Evolutionary conservation across 2,797 vertebrate genomes (phyloP).

Genomic region (Pangasius larnaudii): DNA sequence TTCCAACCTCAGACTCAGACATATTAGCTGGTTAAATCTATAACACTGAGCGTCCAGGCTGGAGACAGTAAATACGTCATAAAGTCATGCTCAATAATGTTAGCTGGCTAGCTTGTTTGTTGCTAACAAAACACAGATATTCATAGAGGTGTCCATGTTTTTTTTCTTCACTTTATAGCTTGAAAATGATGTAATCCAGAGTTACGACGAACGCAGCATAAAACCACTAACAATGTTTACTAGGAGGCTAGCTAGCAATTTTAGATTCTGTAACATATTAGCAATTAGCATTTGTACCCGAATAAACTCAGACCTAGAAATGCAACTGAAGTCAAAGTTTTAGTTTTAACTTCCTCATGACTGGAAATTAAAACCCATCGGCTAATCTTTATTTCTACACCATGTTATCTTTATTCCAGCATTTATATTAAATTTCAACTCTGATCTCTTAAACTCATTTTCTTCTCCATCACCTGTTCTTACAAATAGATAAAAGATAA

Average conservation of each 20-base stretch:
- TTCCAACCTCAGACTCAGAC: background rate
- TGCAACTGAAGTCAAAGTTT: background rate
- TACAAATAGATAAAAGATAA: slow-evolving; percentile 47
- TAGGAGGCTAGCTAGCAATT: background rate
- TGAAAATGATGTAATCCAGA: background rate
- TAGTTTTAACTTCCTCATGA: background rate
- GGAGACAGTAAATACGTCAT: background rate
- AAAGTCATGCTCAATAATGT: background rate
- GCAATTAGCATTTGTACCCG: background rate
- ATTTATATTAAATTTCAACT: slow-evolving; percentile 7
- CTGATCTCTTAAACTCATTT: slow-evolving; percentile 16
- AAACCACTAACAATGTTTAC: background rate
- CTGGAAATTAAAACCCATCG: background rate
- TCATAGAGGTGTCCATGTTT: background rate
- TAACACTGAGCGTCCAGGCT: background rate
- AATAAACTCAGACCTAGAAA: background rate
- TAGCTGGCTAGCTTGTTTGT: background rate
- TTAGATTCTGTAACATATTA: background rate
- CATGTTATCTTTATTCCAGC: background rate
- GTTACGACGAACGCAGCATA: background rate
- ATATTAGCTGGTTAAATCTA: background rate
- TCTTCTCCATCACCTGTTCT: slow-evolving; percentile 10
- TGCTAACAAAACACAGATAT: background rate
- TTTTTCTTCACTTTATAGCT: background rate
- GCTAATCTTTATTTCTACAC: background rate